Evolutionary conservation across 2,113 vertebrate species (phyloP), one percentile per base, ranked within the genome.

Genomic region (Oreotragus oreotragus): DNA sequence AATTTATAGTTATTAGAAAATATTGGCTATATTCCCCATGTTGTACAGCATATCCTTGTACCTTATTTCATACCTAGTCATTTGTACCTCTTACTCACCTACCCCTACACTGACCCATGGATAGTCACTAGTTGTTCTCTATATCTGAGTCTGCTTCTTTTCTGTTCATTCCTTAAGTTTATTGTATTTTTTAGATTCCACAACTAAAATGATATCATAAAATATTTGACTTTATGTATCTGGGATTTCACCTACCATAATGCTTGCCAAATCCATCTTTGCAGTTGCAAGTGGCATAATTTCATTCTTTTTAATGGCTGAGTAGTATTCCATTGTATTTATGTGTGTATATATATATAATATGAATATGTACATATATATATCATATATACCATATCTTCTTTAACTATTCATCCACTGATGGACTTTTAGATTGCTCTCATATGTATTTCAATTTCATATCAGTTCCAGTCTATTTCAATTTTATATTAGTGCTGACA

Each of bases 331-430:
- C 49, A 25, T 23, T n/a, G 49, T 53, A 47, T 3, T 3, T 49
- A 5, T 17, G 0, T 47, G 1, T 77, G 0, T 43, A 13, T 43
- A 5, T 79, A 5, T 30, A 4, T 47, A 3, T 28, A 15, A 3
- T 39, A 3, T 25, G 6, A 39, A 25, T 73, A 39, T 27, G 13
- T 62, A 15, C 5, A 62, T 33, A 10, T 66, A 66, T 47, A 47
- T 47, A 47, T 33, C 21, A 73, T 47, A 30, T 5, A 16, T 28
- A 11, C 16, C 43, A 49, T 47, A 79, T 83, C 12, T 21, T 80
- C 30, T 83, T 36, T 53, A 81, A 2, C 30, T 28, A 53, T 81
- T 81, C 47, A n/a, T 8, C 1, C 0, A 0, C 19, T 53, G 33
- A 53, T n/a, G 19, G 33, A 14, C 11, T 53, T 53, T 53, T 25